phyloP scores from a whole-genome alignment of 2,113 vertebrate species.

The Ctenodactylus gundi region DNA sequence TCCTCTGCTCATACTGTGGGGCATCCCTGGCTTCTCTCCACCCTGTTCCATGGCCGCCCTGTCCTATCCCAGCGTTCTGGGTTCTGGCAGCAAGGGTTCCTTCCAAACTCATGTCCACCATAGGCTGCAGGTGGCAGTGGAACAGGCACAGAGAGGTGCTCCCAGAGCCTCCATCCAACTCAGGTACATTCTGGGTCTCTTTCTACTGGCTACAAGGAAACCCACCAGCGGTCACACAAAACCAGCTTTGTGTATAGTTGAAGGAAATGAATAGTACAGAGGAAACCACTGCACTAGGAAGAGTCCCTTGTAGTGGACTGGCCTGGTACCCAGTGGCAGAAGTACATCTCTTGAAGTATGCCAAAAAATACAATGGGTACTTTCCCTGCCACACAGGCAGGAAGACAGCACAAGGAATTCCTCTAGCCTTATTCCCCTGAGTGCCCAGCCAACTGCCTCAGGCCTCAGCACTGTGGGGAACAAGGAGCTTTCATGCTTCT shows the following conservation, averaged over 20 bases:
- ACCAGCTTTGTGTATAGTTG: background rate
- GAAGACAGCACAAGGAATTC: background rate
- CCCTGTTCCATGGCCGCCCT: background rate
- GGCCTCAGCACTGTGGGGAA: background rate
- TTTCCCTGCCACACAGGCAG: background rate
- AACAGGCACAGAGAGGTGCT: background rate
- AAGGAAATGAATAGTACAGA: background rate
- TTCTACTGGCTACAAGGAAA: background rate
- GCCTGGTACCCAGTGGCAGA: accelerated
- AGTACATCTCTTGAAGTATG: too few relatives aligned
- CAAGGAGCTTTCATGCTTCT: background rate
- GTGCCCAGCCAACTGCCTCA: background rate
- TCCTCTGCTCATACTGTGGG: background rate
- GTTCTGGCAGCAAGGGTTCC: background rate
- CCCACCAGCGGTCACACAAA: background rate
- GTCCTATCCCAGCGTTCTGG: background rate
- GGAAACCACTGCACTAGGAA: background rate
- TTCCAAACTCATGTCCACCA: background rate
- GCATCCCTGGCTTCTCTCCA: background rate
- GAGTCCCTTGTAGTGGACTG: background rate
- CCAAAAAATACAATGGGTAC: too few relatives aligned
- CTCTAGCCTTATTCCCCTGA: background rate
- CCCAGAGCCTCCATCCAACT: background rate
- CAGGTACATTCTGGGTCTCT: background rate
- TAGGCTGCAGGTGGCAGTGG: too few relatives aligned